A percentile compares a stretch with the other conserved stretches of the same genome.
Evolutionary conservation across 2,797 vertebrate genomes (phyloP).

Genomic region (Epinephelus malabaricus): DNA sequence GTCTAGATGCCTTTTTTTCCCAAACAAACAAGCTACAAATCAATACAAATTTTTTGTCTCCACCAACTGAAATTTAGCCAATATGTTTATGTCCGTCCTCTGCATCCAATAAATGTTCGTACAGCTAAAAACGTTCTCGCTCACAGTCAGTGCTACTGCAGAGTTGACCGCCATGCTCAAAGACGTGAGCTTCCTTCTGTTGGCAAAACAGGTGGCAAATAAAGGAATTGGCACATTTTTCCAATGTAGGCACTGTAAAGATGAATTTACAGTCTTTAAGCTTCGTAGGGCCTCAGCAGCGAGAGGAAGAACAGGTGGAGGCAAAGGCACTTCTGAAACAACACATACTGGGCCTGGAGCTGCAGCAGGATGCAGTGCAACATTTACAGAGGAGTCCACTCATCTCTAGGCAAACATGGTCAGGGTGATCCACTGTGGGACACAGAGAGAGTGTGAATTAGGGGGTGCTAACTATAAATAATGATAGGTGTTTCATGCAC

Average conservation of each 20-base stretch:
- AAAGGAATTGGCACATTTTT: slow-evolving; percentile 42
- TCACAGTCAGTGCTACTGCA: not conserved
- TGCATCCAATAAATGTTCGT: not conserved
- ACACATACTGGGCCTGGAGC: slow-evolving; percentile 28
- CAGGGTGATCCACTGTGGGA: slow-evolving; percentile 90
- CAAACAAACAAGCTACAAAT: not conserved
- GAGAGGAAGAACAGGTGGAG: slow-evolving; percentile 28
- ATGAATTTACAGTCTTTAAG: slow-evolving; percentile 30
- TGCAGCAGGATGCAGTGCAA: slow-evolving; percentile 32
- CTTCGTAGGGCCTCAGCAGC: slow-evolving; percentile 25
- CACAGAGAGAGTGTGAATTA: not conserved
- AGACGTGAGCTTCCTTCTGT: not conserved
- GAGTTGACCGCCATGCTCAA: not conserved
- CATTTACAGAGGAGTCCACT: slow-evolving; percentile 25
- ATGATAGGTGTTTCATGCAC: not conserved
- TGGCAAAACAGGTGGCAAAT: slow-evolving; percentile 5
- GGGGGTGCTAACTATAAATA: no score
- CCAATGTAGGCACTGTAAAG: slow-evolving; percentile 48
- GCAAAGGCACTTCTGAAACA: slow-evolving; percentile 80
- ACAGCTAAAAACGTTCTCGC: not conserved
- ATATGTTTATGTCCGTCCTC: not conserved
- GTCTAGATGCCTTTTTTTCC: not conserved
- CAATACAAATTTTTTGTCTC: not conserved
- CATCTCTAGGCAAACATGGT: slow-evolving; percentile 92
- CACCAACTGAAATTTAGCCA: not conserved